Base-by-base conservation (phyloP, 1,140 invertebrate genomes). In the Habropoda laboriosa region DNA sequence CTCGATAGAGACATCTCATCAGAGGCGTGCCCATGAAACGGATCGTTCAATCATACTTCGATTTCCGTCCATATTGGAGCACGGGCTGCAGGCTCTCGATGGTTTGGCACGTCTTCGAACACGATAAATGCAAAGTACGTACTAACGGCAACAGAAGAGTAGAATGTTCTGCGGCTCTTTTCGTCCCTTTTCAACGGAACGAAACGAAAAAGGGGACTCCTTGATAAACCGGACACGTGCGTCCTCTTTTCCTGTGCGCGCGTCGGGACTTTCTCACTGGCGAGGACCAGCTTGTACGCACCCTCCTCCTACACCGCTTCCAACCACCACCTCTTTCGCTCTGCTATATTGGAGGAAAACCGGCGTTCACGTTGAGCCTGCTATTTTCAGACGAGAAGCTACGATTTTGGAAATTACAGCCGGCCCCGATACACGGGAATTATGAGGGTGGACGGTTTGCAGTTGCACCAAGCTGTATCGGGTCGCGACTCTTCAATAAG, bases 71-170 rank as follows among this genome's bases (percentile, higher is more conserved):
- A 40, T 61, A 45, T 30, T 63, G 45, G 21, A 49, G 30, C 18
- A 72, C 45, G 49, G 45, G 18, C 61, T 40, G n/a, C 24, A 13
- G 47, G n/a, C n/a, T 18, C 18, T 18, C 13, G 21, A 66, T 0
- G n/a, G n/a, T n/a, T n/a, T 60, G 66, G 32, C 66, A 78, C 75
- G 75, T 78, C 32, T 30, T 72, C 24, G 61, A n/a, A n/a, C 45
- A 38, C 78, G 71, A 76, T 85, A 85, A 85, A 85, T 85, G 83
- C 82, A 85, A 84, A 85, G 71, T 84, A 83, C 53, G 77, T 77
- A 58, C 82, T 84, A 85, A 85, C 83, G 61, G 83, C 83, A 79
- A 85, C 63, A 80, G 78, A 84, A 85, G 78, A 45, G 63, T 10
- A 67, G 63, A 63, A 83, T 70, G 47, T 75, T 55, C 42, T 63